These are phyloP conservation scores for Heloderma charlesbogerti DNA, from an alignment of 2,113 vertebrate genomes.

Conservation along the genomic window DNA sequence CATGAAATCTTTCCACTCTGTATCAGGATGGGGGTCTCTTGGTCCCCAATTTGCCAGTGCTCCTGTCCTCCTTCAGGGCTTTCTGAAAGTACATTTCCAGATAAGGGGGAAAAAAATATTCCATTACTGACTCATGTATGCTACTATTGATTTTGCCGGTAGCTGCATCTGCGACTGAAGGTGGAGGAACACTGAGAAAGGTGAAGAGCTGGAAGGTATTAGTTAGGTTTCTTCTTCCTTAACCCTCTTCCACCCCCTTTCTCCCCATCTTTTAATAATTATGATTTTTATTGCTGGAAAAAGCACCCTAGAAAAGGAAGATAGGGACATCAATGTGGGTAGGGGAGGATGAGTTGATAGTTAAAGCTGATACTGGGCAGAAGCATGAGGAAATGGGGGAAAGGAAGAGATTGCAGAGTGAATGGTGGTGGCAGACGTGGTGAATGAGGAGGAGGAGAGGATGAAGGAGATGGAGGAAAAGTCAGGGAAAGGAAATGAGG, in stretches of 20 bases:
- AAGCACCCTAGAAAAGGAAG: slow-evolving; percentile 68
- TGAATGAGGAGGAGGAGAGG: neutral
- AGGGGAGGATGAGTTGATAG: slow-evolving; percentile 58
- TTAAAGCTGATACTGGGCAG: neutral
- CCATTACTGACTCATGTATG: slow-evolving; percentile 66
- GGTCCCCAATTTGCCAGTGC: slow-evolving; percentile 2
- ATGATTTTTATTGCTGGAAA: slow-evolving; percentile 65
- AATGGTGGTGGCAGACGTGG: too few relatives aligned
- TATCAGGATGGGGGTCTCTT: neutral
- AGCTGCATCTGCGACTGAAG: slow-evolving; percentile 68
- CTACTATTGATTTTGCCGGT: slow-evolving; percentile 76
- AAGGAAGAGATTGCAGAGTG: neutral
- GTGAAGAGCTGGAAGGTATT: slow-evolving; percentile 65
- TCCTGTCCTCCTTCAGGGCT: slow-evolving; percentile 34
- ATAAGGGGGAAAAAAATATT: slow-evolving; percentile 75
- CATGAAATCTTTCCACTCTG: neutral
- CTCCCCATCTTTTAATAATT: slow-evolving; percentile 63
- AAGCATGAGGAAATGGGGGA: neutral
- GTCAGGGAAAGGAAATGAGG: too few relatives aligned
- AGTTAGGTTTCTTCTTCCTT: slow-evolving; percentile 58
- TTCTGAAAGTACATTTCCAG: slow-evolving; percentile 76
- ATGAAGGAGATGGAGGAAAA: too few relatives aligned
- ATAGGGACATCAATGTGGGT: slow-evolving; percentile 67
- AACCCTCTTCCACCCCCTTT: too few relatives aligned
- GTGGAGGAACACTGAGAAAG: slow-evolving; percentile 41